Evolutionary conservation across 2,888 invertebrate species (phyloP).

Genomic region (Laothoe populi): DNA sequence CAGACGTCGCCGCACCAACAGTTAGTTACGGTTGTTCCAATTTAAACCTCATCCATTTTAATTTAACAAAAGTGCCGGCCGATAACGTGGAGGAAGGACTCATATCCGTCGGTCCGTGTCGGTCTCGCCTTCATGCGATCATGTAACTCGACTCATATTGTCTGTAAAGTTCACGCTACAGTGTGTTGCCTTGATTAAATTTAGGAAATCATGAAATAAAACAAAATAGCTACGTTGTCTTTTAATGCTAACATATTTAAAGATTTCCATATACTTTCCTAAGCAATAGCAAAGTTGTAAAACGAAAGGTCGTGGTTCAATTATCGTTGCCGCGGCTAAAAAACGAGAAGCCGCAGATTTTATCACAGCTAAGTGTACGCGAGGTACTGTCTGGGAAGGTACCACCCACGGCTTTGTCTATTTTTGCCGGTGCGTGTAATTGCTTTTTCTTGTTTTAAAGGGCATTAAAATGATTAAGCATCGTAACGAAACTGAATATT

Average conservation of each 20-base stretch:
- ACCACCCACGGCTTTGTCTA: no score
- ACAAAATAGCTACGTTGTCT: background rate
- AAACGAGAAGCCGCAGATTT: no score
- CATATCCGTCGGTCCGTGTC: slow-evolving; percentile 73
- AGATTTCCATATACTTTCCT: background rate
- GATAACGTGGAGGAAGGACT: slow-evolving; percentile 81
- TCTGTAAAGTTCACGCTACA: slow-evolving; percentile 1
- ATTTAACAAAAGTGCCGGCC: slow-evolving; percentile 83
- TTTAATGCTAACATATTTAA: background rate
- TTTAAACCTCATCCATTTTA: slow-evolving; percentile 84
- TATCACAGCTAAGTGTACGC: no score
- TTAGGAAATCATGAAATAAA: background rate
- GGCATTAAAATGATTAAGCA: no score
- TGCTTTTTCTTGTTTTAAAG: no score
- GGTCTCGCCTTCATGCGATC: slow-evolving; percentile 34
- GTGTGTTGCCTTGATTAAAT: background rate
- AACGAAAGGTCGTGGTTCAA: no score
- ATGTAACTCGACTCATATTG: slow-evolving; percentile 34
- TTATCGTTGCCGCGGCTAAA: no score
- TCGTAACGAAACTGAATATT: no score
- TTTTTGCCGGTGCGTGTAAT: no score
- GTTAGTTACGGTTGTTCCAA: slow-evolving; percentile 81
- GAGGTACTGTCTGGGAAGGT: no score
- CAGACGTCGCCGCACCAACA: slow-evolving; percentile 72
- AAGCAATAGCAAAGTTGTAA: no score